These are phyloP conservation scores for Eilema caniola DNA, from an alignment of 2,888 invertebrate genomes.

Conservation along the genomic window DNA sequence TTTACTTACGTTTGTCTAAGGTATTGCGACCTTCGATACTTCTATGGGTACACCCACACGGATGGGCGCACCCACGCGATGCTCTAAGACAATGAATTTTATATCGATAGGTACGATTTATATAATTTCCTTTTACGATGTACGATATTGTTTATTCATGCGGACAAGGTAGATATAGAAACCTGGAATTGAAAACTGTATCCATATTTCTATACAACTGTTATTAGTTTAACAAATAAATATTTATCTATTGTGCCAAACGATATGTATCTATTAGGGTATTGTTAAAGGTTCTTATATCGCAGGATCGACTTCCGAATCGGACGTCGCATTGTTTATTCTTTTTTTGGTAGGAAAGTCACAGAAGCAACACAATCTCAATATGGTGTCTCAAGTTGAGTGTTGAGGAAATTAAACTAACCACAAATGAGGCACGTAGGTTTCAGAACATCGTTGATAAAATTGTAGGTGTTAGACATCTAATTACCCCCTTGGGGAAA, in stretches of 20 bases:
- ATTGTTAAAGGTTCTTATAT: too few species aligned
- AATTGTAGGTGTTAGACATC: neutral
- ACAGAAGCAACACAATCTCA: neutral
- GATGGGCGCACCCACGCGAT: constrained; percentile 68
- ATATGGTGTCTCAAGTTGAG: too few species aligned
- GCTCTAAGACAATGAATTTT: constrained; percentile 58
- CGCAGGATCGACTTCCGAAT: neutral
- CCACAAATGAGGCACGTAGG: neutral
- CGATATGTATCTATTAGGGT: too few species aligned
- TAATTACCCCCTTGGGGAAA: neutral
- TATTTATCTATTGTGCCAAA: too few species aligned
- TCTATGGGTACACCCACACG: constrained; percentile 64
- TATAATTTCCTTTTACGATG: constrained; percentile 40
- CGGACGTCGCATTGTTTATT: neutral
- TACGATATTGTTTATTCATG: constrained; percentile 12
- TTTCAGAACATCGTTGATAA: neutral
- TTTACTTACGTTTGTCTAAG: constrained; percentile 42
- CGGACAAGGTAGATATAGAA: neutral
- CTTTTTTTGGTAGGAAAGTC: neutral
- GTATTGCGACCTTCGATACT: constrained; percentile 62
- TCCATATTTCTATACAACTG: neutral
- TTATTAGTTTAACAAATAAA: too few species aligned
- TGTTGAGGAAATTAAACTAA: neutral
- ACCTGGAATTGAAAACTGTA: neutral
- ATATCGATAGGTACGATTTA: constrained; percentile 43